These are phyloP conservation scores for Chlorodrepanis virens DNA, from an alignment of 2,113 vertebrate genomes.

Conservation along the genomic window DNA sequence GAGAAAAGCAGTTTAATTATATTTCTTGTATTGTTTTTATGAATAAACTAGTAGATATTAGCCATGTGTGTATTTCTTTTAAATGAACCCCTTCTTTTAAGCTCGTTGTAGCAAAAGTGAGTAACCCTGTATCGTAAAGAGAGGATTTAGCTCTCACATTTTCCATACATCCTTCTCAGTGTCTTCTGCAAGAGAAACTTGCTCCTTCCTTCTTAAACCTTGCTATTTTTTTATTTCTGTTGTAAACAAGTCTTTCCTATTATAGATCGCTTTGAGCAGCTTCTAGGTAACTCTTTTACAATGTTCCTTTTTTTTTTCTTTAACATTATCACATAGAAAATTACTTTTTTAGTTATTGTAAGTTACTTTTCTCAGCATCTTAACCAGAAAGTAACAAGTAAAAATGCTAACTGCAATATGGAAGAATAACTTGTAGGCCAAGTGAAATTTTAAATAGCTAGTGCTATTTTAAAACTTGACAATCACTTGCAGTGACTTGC, in stretches of 20 bases:
- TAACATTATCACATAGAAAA: not conserved
- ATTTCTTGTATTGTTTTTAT: not conserved
- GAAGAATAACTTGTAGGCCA: not conserved
- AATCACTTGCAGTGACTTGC: not conserved
- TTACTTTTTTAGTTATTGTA: not conserved
- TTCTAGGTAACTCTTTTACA: not conserved
- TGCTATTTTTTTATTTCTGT: not conserved
- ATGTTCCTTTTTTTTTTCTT: not conserved
- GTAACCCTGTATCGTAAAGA: not conserved
- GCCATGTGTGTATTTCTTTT: not conserved
- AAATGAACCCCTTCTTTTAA: not conserved
- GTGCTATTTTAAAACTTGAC: not conserved
- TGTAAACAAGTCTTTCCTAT: not conserved
- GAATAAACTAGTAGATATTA: not conserved
- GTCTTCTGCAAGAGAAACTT: not conserved
- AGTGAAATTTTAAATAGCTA: not conserved
- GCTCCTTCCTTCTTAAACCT: not conserved
- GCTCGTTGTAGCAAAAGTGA: not conserved
- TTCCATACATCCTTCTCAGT: not conserved
- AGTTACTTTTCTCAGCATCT: not conserved
- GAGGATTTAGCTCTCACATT: not conserved
- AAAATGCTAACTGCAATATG: not conserved
- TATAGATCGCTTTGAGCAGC: not conserved
- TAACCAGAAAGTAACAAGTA: not conserved
- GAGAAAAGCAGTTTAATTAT: not conserved